Conservation (phyloP, 2,797 vertebrate genomes). For the Channa striata region DNA sequence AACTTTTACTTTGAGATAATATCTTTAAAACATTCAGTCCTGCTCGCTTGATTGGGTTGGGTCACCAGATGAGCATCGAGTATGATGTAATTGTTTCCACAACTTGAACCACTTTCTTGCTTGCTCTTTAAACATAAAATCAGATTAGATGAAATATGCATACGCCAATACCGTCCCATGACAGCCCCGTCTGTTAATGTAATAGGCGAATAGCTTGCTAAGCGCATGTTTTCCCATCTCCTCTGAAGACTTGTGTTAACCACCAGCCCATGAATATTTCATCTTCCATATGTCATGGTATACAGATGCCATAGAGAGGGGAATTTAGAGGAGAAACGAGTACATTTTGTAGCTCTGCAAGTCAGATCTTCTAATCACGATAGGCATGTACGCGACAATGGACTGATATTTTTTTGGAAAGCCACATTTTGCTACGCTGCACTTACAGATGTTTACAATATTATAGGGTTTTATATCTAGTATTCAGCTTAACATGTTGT, state of each 20-base stretch:
- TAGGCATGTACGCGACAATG: constrained; percentile 38
- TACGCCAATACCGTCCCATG: constrained; percentile 66
- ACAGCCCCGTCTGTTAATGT: constrained; percentile 75
- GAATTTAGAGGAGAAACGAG: constrained; percentile 72
- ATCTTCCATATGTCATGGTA: constrained; percentile 77
- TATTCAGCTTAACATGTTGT: no score
- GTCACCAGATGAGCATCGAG: constrained; percentile 58
- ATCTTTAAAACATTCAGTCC: constrained; percentile 51
- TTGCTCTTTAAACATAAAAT: constrained; percentile 76
- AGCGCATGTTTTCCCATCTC: constrained; percentile 77
- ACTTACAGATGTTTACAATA: constrained; percentile 15
- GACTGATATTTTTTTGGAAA: constrained; percentile 52
- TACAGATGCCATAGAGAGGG: constrained; percentile 62
- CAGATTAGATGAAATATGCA: constrained; percentile 79
- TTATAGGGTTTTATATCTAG: not conserved
- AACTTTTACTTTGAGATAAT: constrained; percentile 45
- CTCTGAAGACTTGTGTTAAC: constrained; percentile 78
- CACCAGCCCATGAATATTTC: constrained; percentile 79
- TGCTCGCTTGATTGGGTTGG: constrained; percentile 59
- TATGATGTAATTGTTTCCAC: constrained; percentile 81
- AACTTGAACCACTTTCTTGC: constrained; percentile 75
- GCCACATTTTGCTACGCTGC: not conserved
- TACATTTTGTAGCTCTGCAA: constrained; percentile 46
- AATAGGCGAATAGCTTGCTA: constrained; percentile 78
- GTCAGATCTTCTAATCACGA: constrained; percentile 64